phyloP scores from a whole-genome alignment of 2,888 invertebrate species.

The Bellardia pandia region DNA sequence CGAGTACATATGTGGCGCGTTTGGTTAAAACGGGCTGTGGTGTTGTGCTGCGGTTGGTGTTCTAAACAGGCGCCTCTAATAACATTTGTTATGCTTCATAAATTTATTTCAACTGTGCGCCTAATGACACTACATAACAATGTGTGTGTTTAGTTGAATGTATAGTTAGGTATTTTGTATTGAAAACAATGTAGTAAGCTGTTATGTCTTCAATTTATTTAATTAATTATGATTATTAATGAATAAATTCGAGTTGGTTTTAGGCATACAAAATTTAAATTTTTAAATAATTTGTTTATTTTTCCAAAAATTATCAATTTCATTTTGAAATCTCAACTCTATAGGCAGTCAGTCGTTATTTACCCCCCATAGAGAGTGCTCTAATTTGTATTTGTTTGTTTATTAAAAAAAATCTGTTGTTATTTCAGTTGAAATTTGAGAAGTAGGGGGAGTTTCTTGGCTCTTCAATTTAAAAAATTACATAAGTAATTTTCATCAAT shows the following conservation, averaged over 20 bases:
- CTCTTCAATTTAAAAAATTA: slow-evolving; percentile 8
- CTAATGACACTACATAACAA: slow-evolving; percentile 32
- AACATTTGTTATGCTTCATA: slow-evolving; percentile 68
- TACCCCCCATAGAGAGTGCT: slow-evolving; percentile 41
- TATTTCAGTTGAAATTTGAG: slow-evolving; percentile 8
- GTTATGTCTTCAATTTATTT: slow-evolving; percentile 41
- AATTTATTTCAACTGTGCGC: slow-evolving; percentile 41
- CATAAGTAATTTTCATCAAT: slow-evolving; percentile 55
- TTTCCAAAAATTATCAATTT: neutral
- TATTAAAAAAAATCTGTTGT: neutral
- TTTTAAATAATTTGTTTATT: slow-evolving; percentile 20
- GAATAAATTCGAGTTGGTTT: slow-evolving; percentile 48
- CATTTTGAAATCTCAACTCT: neutral
- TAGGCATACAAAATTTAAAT: slow-evolving; percentile 13
- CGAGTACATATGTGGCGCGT: neutral
- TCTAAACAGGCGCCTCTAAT: slow-evolving; percentile 67
- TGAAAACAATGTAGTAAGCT: slow-evolving; percentile 19
- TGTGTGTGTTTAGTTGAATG: slow-evolving; percentile 9
- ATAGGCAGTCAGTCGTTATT: neutral
- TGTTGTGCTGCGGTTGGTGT: slow-evolving; percentile 20
- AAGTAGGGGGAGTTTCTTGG: slow-evolving; percentile 2
- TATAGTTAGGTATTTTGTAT: neutral
- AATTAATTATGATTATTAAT: slow-evolving; percentile 68
- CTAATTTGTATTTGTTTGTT: slow-evolving; percentile 27
- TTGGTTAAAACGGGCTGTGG: neutral